Evolutionary conservation across 2,797 vertebrate genomes (phyloP), one percentile per base, ranked within the genome.

Genomic region (Odontamblyopus rebecca): DNA sequence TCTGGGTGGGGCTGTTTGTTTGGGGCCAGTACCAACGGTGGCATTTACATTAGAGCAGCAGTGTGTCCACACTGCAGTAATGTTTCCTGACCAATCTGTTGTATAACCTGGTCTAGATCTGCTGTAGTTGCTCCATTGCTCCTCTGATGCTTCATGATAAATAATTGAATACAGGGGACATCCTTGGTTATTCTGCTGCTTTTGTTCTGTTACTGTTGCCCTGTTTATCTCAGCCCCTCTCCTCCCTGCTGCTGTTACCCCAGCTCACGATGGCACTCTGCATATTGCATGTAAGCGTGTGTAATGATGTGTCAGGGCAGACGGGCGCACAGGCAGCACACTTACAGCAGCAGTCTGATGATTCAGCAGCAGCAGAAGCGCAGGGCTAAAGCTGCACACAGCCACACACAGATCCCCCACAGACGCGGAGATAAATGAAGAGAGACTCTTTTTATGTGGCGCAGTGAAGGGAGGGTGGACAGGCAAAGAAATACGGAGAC

Each of bases 331-430:
- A 56, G 2, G 44, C 65, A 68, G 70, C 51, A 66, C 80, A 77
- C 73, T 75, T 72, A 77, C 65, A 78, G 82, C 76, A 88, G 61
- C 38, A 64, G 85, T 86, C 71, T 88, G 90, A 91, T 92, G 89
- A 90, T 69, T 92, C 89, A 93, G 90, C 89, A 89, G 67, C 44
- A 84, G 61, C 61, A 74, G 64, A 66, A 59, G 61, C 61, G 73
- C 61, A 63, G 27, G 16, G 76, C 65, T 61, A 30, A 59, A 72
- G 76, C 79, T 72, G 75, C 26, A 29, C 66, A 26, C 44, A 67
- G 77, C 76, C 72, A 29, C 73, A 54, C 77, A 54, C 77, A 13
- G 32, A 56, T 85, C 68, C 54, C 69, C 81, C n/a, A 72, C 35
- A 80, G 69, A 67, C 53, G 64, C n/a, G 72, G 80, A 81, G 87